Base-by-base conservation (phyloP, 2,113 vertebrate species). In the Noturus placidus region DNA sequence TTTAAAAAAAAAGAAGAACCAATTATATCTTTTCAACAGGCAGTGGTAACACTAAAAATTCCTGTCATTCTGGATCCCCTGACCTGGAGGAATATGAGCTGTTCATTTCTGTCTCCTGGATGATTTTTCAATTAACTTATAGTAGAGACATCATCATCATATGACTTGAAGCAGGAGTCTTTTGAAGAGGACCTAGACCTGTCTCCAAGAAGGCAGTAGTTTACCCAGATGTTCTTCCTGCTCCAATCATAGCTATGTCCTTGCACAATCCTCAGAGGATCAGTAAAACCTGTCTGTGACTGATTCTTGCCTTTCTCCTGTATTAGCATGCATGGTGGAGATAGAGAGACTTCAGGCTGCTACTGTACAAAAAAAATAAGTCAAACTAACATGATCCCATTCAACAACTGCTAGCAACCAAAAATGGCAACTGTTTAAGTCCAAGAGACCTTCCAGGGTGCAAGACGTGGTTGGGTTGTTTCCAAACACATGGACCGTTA, bases 201-300 rank as follows among this genome's bases (percentile, higher is more conserved):
- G 65, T 33, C 10, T 20, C 56, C 52, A 87, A 87, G 69, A 4
- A 17, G 30, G 80, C 74, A 69, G 61, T 54, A 17, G 9, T 59
- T 63, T 92, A 89, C 61, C 67, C 88, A 3, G 91, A 90, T 35
- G 88, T 91, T 86, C 86, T 89, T 63, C 90, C 89, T 15, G 69
- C 76, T 38, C 52, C 87, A 25, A 30, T 88, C 17, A 85, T 83
- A 56, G 79, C 42, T 52, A n/a, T 85, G 19, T 82, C 91, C 65
- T 87, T 85, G n/a, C 30, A 17, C 65, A 33, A 33, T 69, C 11
- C 14, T 65, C 27, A 22, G 89, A 90, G 79, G 42, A 5, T 38
- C 35, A 69, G 56, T 82, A 87, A 57, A 67, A 17, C 5, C 20
- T 82, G 42, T 27, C 42, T 46, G 33, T 46, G 42, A 30, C 17